Conservation (phyloP, 2,113 vertebrate species). For the Acinonyx jubatus region DNA sequence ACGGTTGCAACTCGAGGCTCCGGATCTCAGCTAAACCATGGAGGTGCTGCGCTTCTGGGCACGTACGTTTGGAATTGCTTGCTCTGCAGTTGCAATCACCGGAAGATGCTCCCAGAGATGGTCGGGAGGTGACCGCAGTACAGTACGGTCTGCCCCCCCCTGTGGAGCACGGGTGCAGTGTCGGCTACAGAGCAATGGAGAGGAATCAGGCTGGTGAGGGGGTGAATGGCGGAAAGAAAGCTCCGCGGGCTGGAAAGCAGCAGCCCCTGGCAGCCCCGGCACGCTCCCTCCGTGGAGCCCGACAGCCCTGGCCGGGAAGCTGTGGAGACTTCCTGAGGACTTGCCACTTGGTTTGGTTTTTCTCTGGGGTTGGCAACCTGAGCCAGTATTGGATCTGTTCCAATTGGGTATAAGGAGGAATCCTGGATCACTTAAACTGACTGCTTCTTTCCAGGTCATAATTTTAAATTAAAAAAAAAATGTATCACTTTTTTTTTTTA, state of each 20-base stretch:
- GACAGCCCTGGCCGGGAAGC: not conserved
- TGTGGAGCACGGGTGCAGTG: not conserved
- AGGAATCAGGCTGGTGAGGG: not conserved
- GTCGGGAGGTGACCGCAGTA: not conserved
- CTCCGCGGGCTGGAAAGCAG: not conserved
- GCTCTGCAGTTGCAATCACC: not conserved
- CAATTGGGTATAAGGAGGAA: slow-evolving; percentile 20
- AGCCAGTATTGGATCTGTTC: slow-evolving; percentile 60
- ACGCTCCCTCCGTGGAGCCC: not conserved
- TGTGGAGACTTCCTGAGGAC: not conserved
- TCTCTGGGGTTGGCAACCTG: slow-evolving; percentile 60
- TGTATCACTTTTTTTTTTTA: slow-evolving; percentile 41
- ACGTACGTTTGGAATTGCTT: not conserved
- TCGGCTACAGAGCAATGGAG: not conserved
- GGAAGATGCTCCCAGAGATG: not conserved
- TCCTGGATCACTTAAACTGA: slow-evolving; percentile 33
- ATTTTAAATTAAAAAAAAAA: slow-evolving; percentile 79
- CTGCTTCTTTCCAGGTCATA: slow-evolving; percentile 59
- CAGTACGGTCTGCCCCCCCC: not conserved
- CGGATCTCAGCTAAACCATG: not conserved
- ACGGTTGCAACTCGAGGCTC: not conserved
- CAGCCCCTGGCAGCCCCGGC: not conserved
- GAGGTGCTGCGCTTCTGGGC: not conserved
- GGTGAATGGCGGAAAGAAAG: not conserved
- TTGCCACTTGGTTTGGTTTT: not conserved